These are phyloP conservation scores for Parascotia fuliginaria DNA, from an alignment of 2,888 invertebrate genomes.

Conservation along the genomic window DNA sequence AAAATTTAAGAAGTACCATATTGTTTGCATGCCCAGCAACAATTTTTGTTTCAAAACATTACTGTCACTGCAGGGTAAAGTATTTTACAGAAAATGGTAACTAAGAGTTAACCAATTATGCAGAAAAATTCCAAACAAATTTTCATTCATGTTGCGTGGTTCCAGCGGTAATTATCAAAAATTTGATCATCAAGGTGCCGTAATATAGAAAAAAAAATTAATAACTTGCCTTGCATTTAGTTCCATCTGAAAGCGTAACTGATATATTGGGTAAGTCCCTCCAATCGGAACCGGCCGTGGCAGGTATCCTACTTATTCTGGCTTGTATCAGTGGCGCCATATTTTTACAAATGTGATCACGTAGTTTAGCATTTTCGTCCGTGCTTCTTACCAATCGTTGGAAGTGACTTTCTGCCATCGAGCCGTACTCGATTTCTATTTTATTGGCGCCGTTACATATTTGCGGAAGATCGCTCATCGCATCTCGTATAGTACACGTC, in stretches of 20 bases:
- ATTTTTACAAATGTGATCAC: conserved; percentile 94
- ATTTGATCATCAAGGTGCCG: too few species aligned
- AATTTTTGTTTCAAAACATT: too few species aligned
- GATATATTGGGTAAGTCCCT: conserved; percentile 93
- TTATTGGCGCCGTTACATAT: conserved; percentile 90
- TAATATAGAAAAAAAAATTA: too few species aligned
- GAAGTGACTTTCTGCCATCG: conserved; percentile 90
- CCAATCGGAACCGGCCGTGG: conserved; percentile 93
- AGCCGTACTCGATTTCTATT: conserved; percentile 89
- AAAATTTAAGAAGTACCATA: too few species aligned
- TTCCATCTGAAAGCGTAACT: conserved; percentile 89
- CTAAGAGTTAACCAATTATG: too few species aligned
- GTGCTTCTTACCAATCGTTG: conserved; percentile 89
- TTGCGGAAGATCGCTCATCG: conserved; percentile 92
- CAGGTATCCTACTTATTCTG: conserved; percentile 91
- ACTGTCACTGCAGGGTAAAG: too few species aligned
- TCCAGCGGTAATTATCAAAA: too few species aligned
- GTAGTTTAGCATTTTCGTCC: conserved; percentile 83
- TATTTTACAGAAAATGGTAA: too few species aligned
- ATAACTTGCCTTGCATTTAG: conserved; percentile 76
- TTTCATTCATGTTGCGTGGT: too few species aligned
- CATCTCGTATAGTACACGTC: conserved; percentile 92
- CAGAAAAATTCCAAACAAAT: too few species aligned
- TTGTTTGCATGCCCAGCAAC: too few species aligned
- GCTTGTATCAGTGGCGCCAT: conserved; percentile 93